A percentile compares a stretch with the other conserved stretches of the same genome.
These are phyloP conservation scores for Oncorhynchus clarkii DNA, from an alignment of 2,113 vertebrate genomes.

Conservation along the genomic window DNA sequence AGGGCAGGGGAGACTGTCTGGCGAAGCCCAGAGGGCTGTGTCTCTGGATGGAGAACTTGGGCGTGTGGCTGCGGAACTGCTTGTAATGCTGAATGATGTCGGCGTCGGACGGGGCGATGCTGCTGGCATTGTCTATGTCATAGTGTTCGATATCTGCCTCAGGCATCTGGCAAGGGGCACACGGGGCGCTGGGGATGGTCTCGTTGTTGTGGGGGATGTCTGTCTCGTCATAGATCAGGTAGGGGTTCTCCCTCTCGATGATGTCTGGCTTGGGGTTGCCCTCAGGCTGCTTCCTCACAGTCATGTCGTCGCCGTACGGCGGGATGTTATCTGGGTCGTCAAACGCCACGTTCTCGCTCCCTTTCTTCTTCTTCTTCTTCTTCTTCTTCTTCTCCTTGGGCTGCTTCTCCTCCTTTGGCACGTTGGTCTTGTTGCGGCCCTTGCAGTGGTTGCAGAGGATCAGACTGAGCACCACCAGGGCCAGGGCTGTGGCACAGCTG, in stretches of 20 bases:
- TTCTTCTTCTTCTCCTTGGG: slow-evolving; percentile 93
- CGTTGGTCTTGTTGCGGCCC: slow-evolving; percentile 78
- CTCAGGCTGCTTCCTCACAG: slow-evolving; percentile 92
- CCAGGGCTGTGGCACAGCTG: slow-evolving; percentile 87
- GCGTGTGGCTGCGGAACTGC: slow-evolving; percentile 94
- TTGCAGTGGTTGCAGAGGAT: slow-evolving; percentile 94
- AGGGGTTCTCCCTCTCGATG: slow-evolving; percentile 95
- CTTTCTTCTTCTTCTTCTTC: slow-evolving; percentile 96
- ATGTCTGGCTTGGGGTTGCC: slow-evolving; percentile 97
- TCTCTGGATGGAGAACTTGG: slow-evolving; percentile 96
- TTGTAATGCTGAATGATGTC: slow-evolving; percentile 98
- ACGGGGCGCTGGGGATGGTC: slow-evolving; percentile 88
- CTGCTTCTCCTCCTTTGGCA: slow-evolving; percentile 86
- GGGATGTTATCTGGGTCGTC: slow-evolving; percentile 95
- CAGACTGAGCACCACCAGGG: slow-evolving; percentile 87
- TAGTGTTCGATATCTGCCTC: slow-evolving; percentile 94
- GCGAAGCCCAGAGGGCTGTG: slow-evolving; percentile 95
- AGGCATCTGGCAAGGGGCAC: slow-evolving; percentile 77
- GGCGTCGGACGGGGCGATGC: slow-evolving; percentile 93
- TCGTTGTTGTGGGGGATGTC: slow-evolving; percentile 82
- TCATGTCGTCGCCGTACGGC: slow-evolving; percentile 92
- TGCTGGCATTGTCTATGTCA: slow-evolving; percentile 97
- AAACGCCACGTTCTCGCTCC: slow-evolving; percentile 93
- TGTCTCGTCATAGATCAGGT: slow-evolving; percentile 94
- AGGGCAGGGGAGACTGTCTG: slow-evolving; percentile 88